Evolutionary conservation across 2,113 vertebrate genomes (phyloP).

Genomic region (Laterallus jamaicensis): DNA sequence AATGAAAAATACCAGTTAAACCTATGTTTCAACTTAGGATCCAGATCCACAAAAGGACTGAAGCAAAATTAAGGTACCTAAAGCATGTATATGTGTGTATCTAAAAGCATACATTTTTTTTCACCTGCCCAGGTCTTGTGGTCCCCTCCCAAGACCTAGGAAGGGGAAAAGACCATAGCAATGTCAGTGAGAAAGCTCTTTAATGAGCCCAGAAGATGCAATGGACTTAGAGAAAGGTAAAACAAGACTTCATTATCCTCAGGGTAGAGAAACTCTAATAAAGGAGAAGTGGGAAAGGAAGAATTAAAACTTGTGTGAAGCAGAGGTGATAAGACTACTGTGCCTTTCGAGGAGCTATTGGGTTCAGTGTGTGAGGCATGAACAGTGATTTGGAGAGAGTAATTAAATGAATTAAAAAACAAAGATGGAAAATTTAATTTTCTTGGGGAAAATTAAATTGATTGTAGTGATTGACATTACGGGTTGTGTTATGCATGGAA

Average conservation of each 20-base stretch:
- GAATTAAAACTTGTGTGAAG: neutral
- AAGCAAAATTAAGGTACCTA: conserved; percentile 72
- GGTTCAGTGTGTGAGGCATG: neutral
- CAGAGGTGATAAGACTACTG: neutral
- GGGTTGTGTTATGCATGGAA: conserved; percentile 51
- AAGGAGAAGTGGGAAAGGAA: conserved; percentile 35
- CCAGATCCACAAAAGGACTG: conserved; percentile 73
- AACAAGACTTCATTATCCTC: conserved; percentile 67
- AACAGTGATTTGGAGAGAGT: neutral
- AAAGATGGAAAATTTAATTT: conserved; percentile 55
- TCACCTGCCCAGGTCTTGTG: conserved; percentile 70
- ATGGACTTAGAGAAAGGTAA: conserved; percentile 69
- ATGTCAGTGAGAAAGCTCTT: conserved; percentile 70
- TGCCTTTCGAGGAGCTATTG: neutral
- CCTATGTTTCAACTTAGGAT: conserved; percentile 72
- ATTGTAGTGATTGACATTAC: neutral
- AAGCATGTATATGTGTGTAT: conserved; percentile 70
- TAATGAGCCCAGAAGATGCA: conserved; percentile 67
- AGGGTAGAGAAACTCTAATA: conserved; percentile 38
- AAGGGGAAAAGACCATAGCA: conserved; percentile 69
- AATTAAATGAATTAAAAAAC: neutral
- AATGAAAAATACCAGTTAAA: conserved; percentile 69
- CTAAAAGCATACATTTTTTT: conserved; percentile 72
- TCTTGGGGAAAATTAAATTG: conserved; percentile 62
- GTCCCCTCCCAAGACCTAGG: conserved; percentile 68